phyloP scores from a whole-genome alignment of 2,797 vertebrate genomes.

The Tauraco hartlaubi region DNA sequence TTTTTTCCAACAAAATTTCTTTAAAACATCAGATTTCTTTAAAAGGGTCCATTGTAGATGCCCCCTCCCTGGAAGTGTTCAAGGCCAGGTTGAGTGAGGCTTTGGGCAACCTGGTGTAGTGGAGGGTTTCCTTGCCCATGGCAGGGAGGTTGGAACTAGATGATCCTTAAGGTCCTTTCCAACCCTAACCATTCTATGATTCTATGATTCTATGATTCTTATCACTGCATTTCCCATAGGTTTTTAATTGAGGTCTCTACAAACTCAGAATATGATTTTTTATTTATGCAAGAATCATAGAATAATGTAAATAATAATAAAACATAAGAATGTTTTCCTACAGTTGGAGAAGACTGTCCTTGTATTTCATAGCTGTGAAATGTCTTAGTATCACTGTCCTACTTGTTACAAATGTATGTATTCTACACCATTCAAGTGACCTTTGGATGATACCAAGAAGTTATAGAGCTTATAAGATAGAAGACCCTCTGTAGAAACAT shows the following conservation, averaged over 20 bases:
- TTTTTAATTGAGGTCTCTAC: not conserved
- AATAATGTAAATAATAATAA: too few relatives aligned
- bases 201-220: not conserved
- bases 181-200: too few relatives aligned
- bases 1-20: not conserved
- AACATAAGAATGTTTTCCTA: not conserved
- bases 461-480: constrained; percentile 12
- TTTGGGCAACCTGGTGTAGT: too few relatives aligned
- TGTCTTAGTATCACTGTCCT: not conserved
- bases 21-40: not conserved
- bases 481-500: constrained; percentile 45
- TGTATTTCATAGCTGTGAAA: not conserved
- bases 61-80: too few relatives aligned
- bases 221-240: not conserved
- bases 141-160: too few relatives aligned
- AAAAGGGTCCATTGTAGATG: not conserved
- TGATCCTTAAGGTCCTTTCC: too few relatives aligned
- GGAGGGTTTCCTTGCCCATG: too few relatives aligned
- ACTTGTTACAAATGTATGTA: not conserved
- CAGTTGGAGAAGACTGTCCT: not conserved
- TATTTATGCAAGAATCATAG: too few relatives aligned
- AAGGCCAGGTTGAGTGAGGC: too few relatives aligned
- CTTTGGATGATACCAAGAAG: constrained; percentile 49
- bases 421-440: not conserved
- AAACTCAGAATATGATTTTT: not conserved